These are phyloP conservation scores for Bombus affinis DNA, from an alignment of 1,140 invertebrate species.

Conservation along the genomic window DNA sequence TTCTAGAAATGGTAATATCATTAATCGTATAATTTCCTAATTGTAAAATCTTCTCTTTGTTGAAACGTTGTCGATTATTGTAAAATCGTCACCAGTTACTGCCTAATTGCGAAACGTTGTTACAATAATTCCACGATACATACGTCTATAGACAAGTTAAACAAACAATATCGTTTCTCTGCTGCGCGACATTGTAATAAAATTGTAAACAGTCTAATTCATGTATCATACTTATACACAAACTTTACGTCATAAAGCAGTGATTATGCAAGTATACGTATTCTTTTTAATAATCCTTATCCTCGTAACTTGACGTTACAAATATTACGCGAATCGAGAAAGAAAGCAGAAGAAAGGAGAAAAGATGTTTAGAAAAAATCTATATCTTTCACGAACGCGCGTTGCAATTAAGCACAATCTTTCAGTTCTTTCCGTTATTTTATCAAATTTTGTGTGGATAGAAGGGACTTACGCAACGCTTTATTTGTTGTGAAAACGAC, in stretches of 20 bases:
- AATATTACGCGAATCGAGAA: background rate
- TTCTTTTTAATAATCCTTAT: background rate
- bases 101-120: constrained; percentile 22
- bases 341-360: background rate
- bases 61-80: background rate
- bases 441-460: background rate
- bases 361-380: too few relatives aligned
- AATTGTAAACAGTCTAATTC: constrained; percentile 31
- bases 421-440: background rate
- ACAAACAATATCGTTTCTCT: constrained; percentile 19
- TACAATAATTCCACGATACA: background rate
- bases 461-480: background rate
- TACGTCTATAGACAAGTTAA: constrained; percentile 6
- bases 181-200: constrained; percentile 18
- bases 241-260: constrained; percentile 42
- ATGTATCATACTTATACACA: constrained; percentile 52
- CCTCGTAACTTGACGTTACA: background rate
- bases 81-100: constrained; percentile 7
- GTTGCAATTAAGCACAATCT: background rate
- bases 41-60: background rate
- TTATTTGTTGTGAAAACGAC: constrained; percentile 17
- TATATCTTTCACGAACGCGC: background rate
- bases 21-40: background rate
- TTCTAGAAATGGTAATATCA: background rate
- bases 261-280: constrained; percentile 21